These are phyloP conservation scores for Trematomus loennbergii DNA, from an alignment of 2,113 vertebrate species.

Conservation along the genomic window DNA sequence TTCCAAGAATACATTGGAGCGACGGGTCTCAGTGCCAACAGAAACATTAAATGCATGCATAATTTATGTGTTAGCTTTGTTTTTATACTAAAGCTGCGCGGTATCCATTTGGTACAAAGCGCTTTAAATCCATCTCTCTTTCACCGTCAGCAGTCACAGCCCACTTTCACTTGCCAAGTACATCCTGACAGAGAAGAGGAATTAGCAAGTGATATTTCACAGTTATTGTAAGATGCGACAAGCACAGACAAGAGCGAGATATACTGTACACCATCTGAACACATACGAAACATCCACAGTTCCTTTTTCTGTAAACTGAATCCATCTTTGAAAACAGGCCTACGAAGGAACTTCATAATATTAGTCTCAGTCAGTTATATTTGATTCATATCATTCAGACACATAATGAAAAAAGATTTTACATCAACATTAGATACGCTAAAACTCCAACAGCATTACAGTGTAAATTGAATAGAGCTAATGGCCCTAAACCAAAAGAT, in stretches of 20 bases:
- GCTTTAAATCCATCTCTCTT: conserved; percentile 29
- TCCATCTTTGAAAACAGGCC: not conserved
- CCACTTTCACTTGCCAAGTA: conserved; percentile 33
- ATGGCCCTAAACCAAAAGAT: not conserved
- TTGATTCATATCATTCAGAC: not conserved
- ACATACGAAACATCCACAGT: not conserved
- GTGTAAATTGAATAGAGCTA: not conserved
- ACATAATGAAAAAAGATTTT: not conserved
- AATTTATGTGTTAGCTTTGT: conserved; percentile 48
- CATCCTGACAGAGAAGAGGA: conserved; percentile 32
- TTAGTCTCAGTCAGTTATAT: not conserved
- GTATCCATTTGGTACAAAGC: conserved; percentile 30
- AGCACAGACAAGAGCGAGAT: not conserved
- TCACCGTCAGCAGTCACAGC: conserved; percentile 19
- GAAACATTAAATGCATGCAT: conserved; percentile 42
- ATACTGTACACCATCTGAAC: conserved; percentile 3
- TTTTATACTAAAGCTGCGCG: conserved; percentile 3
- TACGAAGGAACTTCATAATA: not conserved
- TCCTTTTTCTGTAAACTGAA: not conserved
- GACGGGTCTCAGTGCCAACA: not conserved
- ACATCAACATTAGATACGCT: not conserved
- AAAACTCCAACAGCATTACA: no score
- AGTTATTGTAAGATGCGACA: conserved; percentile 24
- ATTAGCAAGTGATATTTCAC: conserved; percentile 46
- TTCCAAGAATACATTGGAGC: conserved; percentile 4